These are phyloP conservation scores for Deilephila porcellus DNA, from an alignment of 2,888 invertebrate genomes.

Conservation along the genomic window DNA sequence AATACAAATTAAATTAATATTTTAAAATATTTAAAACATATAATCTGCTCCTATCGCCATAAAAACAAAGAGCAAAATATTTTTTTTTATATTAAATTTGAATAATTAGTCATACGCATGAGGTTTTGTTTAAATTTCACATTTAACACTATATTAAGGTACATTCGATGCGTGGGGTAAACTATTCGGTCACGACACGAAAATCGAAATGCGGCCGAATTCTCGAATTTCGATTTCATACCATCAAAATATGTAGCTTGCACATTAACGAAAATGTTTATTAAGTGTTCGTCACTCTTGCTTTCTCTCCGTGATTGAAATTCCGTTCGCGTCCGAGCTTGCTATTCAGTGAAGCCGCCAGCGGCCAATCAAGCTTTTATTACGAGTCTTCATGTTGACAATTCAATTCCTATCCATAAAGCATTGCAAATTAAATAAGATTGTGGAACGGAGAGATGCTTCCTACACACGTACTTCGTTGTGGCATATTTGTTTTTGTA, in stretches of 20 bases:
- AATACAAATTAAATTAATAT: no score
- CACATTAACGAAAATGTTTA: slow-evolving; percentile 47
- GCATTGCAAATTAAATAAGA: slow-evolving; percentile 29
- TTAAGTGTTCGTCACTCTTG: slow-evolving; percentile 36
- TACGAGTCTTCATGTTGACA: slow-evolving; percentile 43
- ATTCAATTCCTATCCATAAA: slow-evolving; percentile 42
- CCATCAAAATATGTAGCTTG: slow-evolving; percentile 38
- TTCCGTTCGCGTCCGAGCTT: slow-evolving; percentile 37
- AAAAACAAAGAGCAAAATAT: background rate
- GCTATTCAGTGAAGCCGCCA: slow-evolving; percentile 42
- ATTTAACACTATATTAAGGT: slow-evolving; percentile 31
- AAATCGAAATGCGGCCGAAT: slow-evolving; percentile 37
- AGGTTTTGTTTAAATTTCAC: background rate
- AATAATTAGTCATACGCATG: slow-evolving; percentile 4
- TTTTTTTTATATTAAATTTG: background rate
- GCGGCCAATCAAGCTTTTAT: slow-evolving; percentile 38
- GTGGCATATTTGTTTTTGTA: slow-evolving; percentile 18
- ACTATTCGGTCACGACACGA: slow-evolving; percentile 46
- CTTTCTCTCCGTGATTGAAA: slow-evolving; percentile 40
- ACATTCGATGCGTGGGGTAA: slow-evolving; percentile 47
- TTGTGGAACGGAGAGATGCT: slow-evolving; percentile 26
- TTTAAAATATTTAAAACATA: no score
- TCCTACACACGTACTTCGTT: slow-evolving; percentile 4
- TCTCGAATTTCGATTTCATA: slow-evolving; percentile 52
- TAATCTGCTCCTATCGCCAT: no score